These are phyloP conservation scores for Ophion obscuratus DNA, from an alignment of 2,888 invertebrate species.

Conservation along the genomic window DNA sequence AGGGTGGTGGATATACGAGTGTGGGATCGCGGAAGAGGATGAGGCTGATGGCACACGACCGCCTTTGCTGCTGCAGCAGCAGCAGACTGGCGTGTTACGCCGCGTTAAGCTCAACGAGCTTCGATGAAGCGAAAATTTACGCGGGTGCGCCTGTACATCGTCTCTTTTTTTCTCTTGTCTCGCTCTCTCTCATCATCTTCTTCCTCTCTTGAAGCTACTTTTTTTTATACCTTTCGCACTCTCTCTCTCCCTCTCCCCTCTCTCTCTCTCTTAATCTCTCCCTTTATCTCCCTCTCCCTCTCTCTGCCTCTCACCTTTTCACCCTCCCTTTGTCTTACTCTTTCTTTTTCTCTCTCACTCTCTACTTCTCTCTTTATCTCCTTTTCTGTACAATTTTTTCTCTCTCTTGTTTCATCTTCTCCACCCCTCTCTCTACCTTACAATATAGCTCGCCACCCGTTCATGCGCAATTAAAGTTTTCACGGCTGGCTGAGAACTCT, in stretches of 20 bases:
- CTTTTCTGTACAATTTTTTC: conserved; percentile 11
- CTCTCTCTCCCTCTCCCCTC: too few species aligned
- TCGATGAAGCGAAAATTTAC: conserved; percentile 66
- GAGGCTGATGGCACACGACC: conserved; percentile 53
- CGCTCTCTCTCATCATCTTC: conserved; percentile 6
- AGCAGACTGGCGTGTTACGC: conserved; percentile 62
- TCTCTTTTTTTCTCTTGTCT: conserved; percentile 12
- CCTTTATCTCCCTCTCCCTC: background rate
- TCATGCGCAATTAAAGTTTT: conserved; percentile 65
- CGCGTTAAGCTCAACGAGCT: conserved; percentile 62
- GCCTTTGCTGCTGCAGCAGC: background rate
- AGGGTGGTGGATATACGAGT: background rate
- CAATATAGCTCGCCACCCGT: conserved; percentile 45
- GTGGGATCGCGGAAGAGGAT: background rate
- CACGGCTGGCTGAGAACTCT: conserved; percentile 55
- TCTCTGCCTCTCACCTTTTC: conserved; percentile 13
- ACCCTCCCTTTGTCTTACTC: conserved; percentile 18
- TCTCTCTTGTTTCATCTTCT: background rate
- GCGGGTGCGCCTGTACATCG: conserved; percentile 48
- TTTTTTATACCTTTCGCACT: background rate
- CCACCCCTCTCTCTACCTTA: conserved; percentile 5
- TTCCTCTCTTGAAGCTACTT: background rate
- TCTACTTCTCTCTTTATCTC: conserved; percentile 12
- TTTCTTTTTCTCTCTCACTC: conserved; percentile 4
- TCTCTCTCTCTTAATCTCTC: too few species aligned